phyloP scores from a whole-genome alignment of 2,113 vertebrate genomes.

The Odontophorus gujanensis region DNA sequence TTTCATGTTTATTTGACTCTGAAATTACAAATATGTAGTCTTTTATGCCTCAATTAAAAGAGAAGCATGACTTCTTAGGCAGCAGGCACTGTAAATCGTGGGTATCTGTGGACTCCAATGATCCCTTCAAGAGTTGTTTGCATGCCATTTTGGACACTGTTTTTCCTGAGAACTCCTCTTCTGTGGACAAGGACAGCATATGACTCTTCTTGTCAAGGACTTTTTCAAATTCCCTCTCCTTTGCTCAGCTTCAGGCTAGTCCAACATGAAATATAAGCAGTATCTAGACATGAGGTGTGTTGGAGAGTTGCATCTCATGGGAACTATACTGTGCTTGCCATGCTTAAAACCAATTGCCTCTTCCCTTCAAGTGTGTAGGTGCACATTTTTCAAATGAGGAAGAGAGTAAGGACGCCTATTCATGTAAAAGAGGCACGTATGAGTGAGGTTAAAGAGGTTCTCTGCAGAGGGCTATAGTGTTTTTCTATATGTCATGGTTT shows the following conservation, averaged over 20 bases:
- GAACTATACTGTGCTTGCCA: fast-evolving
- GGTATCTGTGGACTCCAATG: background rate
- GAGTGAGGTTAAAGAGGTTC: background rate
- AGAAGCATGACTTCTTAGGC: background rate
- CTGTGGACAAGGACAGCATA: background rate
- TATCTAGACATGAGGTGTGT: fast-evolving
- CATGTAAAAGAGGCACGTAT: background rate
- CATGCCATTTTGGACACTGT: background rate
- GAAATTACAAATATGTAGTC: background rate
- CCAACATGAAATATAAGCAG: background rate
- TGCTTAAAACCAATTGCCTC: background rate
- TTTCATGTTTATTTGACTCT: background rate
- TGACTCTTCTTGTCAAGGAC: background rate
- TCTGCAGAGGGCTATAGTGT: background rate
- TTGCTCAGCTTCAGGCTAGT: background rate
- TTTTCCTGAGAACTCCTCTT: background rate
- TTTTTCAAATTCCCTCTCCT: background rate
- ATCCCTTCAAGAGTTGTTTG: background rate
- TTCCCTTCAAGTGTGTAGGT: background rate
- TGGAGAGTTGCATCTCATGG: background rate
- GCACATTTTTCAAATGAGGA: background rate
- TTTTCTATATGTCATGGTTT: background rate
- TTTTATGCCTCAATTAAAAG: background rate
- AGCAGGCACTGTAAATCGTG: background rate
- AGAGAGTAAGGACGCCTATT: background rate